Conservation (phyloP, 2,113 vertebrate species). For the Vulpes ferrilata region DNA sequence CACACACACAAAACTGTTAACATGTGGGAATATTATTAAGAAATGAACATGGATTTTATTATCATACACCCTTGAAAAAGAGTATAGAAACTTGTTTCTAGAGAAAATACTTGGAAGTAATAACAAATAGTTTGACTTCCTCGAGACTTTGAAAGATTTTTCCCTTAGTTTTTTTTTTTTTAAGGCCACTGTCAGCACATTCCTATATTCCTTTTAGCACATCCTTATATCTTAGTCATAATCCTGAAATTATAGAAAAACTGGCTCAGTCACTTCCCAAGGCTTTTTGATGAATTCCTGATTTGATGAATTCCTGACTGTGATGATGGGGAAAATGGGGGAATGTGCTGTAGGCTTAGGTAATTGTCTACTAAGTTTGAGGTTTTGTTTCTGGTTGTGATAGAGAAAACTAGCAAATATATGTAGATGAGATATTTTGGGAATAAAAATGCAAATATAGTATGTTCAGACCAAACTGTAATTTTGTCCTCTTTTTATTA, state of each 20-base stretch:
- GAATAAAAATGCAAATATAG: constrained; percentile 48
- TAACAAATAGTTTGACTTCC: neutral
- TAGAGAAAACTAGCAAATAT: neutral
- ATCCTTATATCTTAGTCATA: neutral
- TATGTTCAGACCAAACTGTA: neutral
- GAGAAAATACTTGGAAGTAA: constrained; percentile 39
- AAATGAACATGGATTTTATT: neutral
- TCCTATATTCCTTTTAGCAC: neutral
- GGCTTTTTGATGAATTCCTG: neutral
- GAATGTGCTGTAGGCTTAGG: neutral
- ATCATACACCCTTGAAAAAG: constrained; percentile 3
- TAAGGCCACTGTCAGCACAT: neutral
- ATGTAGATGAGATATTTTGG: neutral
- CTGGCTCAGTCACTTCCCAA: neutral
- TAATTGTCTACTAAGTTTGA: constrained; percentile 46
- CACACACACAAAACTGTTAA: neutral
- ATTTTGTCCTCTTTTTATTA: constrained; percentile 60
- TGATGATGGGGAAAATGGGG: neutral
- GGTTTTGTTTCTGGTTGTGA: neutral
- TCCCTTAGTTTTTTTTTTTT: neutral
- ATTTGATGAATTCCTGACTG: neutral
- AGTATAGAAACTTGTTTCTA: neutral
- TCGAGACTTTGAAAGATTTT: neutral
- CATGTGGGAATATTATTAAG: neutral
- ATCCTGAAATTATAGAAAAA: neutral